phyloP scores from a whole-genome alignment of 1,140 invertebrate genomes.

The Dufourea novaeangliae region DNA sequence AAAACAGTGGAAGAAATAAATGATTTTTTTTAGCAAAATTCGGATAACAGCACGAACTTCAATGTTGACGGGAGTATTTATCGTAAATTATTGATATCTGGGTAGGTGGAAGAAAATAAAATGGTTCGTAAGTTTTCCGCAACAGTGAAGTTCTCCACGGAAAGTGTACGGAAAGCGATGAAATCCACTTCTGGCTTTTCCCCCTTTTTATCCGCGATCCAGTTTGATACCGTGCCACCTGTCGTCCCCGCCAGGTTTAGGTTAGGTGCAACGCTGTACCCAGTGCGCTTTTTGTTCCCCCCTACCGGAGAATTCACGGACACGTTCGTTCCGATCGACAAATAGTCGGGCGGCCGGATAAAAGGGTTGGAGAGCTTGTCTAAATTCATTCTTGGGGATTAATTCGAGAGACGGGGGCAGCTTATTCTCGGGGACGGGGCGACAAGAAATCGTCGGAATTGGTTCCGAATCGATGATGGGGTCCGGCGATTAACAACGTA shows the following conservation, averaged over 20 bases:
- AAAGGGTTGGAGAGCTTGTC: constrained; percentile 5
- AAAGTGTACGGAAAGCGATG: constrained; percentile 35
- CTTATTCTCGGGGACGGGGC: neutral
- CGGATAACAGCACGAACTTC: no score
- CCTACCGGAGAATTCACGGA: constrained; percentile 9
- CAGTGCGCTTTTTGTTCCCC: neutral
- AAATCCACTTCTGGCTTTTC: constrained; percentile 25
- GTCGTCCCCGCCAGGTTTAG: neutral
- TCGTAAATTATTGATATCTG: no score
- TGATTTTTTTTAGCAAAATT: no score
- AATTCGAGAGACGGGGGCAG: neutral
- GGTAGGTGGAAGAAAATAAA: neutral
- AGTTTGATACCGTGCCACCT: constrained; percentile 23
- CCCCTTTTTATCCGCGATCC: constrained; percentile 22
- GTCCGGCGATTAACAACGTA: constrained; percentile 1
- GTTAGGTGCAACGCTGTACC: neutral
- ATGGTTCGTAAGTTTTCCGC: constrained; percentile 33
- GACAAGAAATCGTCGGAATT: no score
- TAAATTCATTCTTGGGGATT: constrained; percentile 10
- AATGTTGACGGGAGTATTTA: no score
- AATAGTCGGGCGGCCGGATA: neutral
- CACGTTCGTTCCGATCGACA: constrained; percentile 16
- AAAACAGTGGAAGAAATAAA: no score
- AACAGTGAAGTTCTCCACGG: constrained; percentile 16
- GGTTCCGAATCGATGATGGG: constrained; percentile 8